These are phyloP conservation scores for Cremastinae sp. DNA, from an alignment of 2,888 invertebrate genomes.

Conservation along the genomic window DNA sequence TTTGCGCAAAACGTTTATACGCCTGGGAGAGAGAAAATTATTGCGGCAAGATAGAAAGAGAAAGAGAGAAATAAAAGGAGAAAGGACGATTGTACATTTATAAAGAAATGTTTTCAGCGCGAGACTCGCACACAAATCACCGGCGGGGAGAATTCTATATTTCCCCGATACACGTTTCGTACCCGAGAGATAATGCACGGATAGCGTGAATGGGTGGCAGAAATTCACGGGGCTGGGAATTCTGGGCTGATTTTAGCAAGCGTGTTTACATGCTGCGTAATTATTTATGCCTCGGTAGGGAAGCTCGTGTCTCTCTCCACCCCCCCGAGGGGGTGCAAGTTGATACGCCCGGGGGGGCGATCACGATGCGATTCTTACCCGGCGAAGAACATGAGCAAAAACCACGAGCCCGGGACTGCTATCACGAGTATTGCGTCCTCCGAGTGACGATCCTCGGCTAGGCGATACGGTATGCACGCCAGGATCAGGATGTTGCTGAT, in stretches of 20 bases:
- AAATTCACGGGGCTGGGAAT: not conserved
- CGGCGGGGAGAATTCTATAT: conserved; percentile 15
- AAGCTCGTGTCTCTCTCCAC: not conserved
- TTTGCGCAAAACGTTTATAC: conserved; percentile 58
- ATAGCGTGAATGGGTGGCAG: not conserved
- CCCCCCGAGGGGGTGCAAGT: not conserved
- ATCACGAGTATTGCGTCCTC: conserved; percentile 96
- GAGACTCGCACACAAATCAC: not conserved
- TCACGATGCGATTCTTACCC: conserved; percentile 84
- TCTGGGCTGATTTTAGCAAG: not conserved
- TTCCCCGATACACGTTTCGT: conserved; percentile 6
- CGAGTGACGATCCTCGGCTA: conserved; percentile 86
- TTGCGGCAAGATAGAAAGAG: conserved; percentile 30
- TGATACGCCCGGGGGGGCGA: not conserved
- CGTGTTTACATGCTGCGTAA: not conserved
- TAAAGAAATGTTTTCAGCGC: not conserved
- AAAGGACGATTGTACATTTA: conserved; percentile 4
- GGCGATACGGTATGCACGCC: conserved; percentile 93
- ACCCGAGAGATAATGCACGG: not conserved
- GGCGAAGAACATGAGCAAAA: conserved; percentile 98
- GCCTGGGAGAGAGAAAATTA: conserved; percentile 50
- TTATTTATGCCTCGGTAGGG: not conserved
- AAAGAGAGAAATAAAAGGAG: not conserved
- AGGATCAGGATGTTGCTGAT: conserved; percentile 94
- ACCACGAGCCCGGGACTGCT: conserved; percentile 98